Evolutionary conservation across 2,888 invertebrate species (phyloP).

Genomic region (Prenolepis imparis): DNA sequence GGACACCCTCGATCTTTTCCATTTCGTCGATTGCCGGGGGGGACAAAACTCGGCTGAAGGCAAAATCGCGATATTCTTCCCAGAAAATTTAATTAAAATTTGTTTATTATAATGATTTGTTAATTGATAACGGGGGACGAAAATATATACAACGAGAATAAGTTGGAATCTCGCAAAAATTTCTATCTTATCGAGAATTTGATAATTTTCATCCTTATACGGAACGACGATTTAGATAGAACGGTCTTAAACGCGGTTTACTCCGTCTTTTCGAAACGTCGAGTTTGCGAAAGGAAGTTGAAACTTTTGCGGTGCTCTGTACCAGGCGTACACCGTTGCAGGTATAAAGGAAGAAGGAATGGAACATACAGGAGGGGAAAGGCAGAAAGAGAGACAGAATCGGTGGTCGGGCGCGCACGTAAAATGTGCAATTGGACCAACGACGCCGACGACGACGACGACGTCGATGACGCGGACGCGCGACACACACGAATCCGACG

Average conservation of each 20-base stretch:
- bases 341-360: constrained; percentile 45
- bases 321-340: constrained; percentile 35
- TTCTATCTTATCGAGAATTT: neutral
- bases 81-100: too few species aligned
- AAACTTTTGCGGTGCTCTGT: constrained; percentile 54
- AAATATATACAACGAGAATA: too few species aligned
- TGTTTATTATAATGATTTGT: too few species aligned
- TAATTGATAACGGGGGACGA: too few species aligned
- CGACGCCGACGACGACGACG: constrained; percentile 39
- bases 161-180: neutral
- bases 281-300: constrained; percentile 39
- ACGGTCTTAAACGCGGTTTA: neutral
- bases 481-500: constrained; percentile 31
- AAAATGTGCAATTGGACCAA: constrained; percentile 63
- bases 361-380: constrained; percentile 17
- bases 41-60: too few species aligned
- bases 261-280: constrained; percentile 31
- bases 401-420: constrained; percentile 37
- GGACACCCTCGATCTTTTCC: neutral
- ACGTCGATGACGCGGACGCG: constrained; percentile 35
- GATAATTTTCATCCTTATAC: neutral
- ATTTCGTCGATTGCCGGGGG: neutral
- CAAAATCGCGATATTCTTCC: too few species aligned
- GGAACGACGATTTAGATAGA: neutral
- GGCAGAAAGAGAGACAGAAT: constrained; percentile 28